Base-by-base conservation (phyloP, 2,797 vertebrate genomes). In the Nannoperca australis region DNA sequence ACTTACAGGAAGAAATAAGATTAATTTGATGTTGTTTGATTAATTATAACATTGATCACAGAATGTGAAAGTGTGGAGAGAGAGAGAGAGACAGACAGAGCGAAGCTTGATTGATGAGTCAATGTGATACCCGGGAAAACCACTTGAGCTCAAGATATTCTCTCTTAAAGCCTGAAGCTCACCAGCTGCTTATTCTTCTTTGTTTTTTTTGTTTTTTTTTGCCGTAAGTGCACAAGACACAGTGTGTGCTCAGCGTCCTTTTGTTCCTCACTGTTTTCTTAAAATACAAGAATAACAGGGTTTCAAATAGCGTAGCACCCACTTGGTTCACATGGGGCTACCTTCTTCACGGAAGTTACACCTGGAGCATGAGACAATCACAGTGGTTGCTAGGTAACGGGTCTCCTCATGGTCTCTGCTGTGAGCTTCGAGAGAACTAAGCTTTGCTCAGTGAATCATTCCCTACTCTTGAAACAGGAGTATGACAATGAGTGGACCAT, bases 331-430 rank as follows among this genome's bases (percentile, higher is more conserved):
- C 79, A 83, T 82, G 81, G 83, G 86, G 83, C 89, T 87, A 79
- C 82, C 78, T 58, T 81, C 90, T 84, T 76, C 49, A 15, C 73
- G 79, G 84, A 89, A 88, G 88, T 78, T 92, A 88, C 88, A 92
- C 92, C 86, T 88, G 86, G 72, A 92, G 90, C 88, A 85, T 81
- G 86, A 93, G 91, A 94, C 91, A 90, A 92, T 88, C 89, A 76
- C 82, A 47, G 79, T 22, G 85, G 94, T 95, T 95, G 94, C 94
- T 93, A 92, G 89, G 94, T 89, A 92, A 95, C 93, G 82, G 71
- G 73, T 88, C 81, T 90, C 73, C 89, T 89, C 77, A 63, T 74
- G 64, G 85, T 79, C 81, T 89, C 77, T 54, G 75, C 81, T 73
- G 70, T 73, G 88, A 89, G 88, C 84, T 88, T 85, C 77, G 86